Evolutionary conservation across 2,888 invertebrate genomes (phyloP), one percentile per base, ranked within the genome.

Genomic region (Polydesmus complanatus): DNA sequence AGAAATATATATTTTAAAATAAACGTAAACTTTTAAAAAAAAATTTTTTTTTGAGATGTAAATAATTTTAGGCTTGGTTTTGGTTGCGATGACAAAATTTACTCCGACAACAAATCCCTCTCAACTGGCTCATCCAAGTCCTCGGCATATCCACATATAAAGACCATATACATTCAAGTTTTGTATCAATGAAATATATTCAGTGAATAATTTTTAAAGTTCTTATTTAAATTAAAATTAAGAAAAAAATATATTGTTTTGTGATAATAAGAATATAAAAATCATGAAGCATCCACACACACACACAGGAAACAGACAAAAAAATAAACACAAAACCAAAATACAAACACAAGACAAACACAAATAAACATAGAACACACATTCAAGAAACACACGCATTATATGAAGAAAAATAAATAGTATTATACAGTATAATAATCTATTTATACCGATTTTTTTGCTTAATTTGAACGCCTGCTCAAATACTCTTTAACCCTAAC

Each of bases 121-220:
- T 63, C 63, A 60, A 63, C 63, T 63, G 63, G 63, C 63, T 63
- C 63, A 63, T 61, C 25, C 57, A 57, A 57, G 57, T 57, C 50
- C 57, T 57, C 57, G 57, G 57, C 50, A 57, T 49, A 49, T 37
- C 37, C 37, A 37, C 37, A 37, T 37, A 37, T 37, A 37, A 37
- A 37, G 37, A 37, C 37, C 37, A 37, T 37, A 37, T 37, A 37
- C 37, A 37, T 37, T 37, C 37, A 37, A 37, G 5, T 14, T 37
- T 37, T 37, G 5, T 57, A 49, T 57, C 49, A 56, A 21, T 27
- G 23, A n/a, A 23, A 23, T 27, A 37, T 47, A 23, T 27, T 37
- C 23, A 56, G 22, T 56, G 26, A 25, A 25, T 18, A 27, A 19
- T 56, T 54, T 56, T 56, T 47, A 19, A 56, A 22, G 37, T 56